Conservation (phyloP, 1,140 invertebrate species). For the Leptopilina clavipes region DNA sequence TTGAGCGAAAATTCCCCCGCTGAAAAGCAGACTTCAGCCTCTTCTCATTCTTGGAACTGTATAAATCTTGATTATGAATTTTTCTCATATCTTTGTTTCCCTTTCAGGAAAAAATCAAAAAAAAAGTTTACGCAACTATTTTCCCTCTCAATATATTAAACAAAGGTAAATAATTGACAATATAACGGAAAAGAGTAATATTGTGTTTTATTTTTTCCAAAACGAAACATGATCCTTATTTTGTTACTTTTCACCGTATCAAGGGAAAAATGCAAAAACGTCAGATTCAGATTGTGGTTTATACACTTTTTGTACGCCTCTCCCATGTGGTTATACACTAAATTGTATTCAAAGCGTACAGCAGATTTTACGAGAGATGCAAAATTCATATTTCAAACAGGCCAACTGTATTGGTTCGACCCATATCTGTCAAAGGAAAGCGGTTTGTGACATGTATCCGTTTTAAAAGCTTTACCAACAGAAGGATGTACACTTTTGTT, state of each 20-base stretch:
- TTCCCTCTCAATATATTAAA: no score
- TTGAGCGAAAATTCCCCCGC: slow-evolving; percentile 40
- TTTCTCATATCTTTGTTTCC: neutral
- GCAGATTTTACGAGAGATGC: slow-evolving; percentile 27
- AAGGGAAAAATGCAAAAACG: neutral
- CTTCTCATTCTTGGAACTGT: neutral
- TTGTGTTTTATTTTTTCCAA: no score
- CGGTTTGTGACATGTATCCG: slow-evolving; percentile 28
- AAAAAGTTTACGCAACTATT: neutral
- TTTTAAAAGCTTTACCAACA: slow-evolving; percentile 7
- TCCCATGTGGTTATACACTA: slow-evolving; percentile 26
- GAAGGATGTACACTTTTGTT: neutral
- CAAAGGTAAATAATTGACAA: no score
- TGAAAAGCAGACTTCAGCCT: slow-evolving; percentile 10
- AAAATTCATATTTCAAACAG: slow-evolving; percentile 32
- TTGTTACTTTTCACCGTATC: neutral
- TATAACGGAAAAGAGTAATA: no score
- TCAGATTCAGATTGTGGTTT: slow-evolving; percentile 31
- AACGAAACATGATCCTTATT: neutral
- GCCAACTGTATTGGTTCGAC: slow-evolving; percentile 13
- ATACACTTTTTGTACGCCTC: neutral
- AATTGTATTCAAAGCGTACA: slow-evolving; percentile 30
- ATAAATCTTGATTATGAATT: slow-evolving; percentile 25
- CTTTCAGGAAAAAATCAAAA: neutral
- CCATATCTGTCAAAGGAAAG: slow-evolving; percentile 29